A percentile compares a stretch with the other conserved stretches of the same genome.
Conservation (phyloP, 2,888 invertebrate genomes). For the Holacanthella duospinosa region DNA sequence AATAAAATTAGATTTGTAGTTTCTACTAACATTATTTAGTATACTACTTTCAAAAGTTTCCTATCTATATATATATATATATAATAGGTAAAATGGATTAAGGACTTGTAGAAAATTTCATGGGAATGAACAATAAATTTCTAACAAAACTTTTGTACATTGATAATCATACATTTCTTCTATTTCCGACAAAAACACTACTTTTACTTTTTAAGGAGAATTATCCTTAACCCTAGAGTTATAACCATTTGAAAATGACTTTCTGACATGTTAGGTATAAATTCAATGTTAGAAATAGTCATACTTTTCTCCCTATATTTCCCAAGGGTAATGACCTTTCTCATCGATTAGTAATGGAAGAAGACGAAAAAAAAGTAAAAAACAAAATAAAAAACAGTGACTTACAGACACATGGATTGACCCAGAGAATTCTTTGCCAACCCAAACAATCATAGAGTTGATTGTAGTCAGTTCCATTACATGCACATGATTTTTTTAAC, state of each 20-base stretch:
- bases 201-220: not conserved
- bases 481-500: conserved; percentile 74
- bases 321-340: not conserved
- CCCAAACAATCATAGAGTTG: conserved; percentile 79
- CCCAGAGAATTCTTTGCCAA: conserved; percentile 81
- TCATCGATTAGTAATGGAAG: not conserved
- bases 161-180: conserved; percentile 3
- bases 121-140: conserved; percentile 3
- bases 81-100: too few relatives aligned
- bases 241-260: too few relatives aligned
- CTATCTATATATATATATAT: too few relatives aligned
- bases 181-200: not conserved
- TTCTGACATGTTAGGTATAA: too few relatives aligned
- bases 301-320: not conserved
- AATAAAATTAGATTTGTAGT: too few relatives aligned
- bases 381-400: conserved; percentile 26
- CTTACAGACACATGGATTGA: conserved; percentile 87
- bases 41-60: too few relatives aligned
- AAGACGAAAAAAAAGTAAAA: not conserved
- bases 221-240: too few relatives aligned
- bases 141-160: not conserved
- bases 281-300: too few relatives aligned
- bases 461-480: conserved; percentile 72
- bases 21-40: too few relatives aligned
- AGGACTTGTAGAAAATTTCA: not conserved